Evolutionary conservation across 2,888 invertebrate species (phyloP), one percentile per base, ranked within the genome.

Genomic region (Temnothorax rugatulus): DNA sequence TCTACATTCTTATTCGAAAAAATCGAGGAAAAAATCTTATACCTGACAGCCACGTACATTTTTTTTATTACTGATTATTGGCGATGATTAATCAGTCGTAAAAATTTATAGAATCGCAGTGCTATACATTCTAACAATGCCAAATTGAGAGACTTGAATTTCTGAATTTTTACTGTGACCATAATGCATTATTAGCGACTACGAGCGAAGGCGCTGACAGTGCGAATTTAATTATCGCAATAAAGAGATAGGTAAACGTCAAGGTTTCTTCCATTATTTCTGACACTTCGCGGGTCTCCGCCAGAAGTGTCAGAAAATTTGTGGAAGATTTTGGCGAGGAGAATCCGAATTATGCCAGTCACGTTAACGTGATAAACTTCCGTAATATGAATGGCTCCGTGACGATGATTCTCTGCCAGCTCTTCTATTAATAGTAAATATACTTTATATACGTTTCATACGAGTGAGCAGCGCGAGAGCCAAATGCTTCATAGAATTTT

Each of bases 151-250:
- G 34, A 59, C 21, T 18, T 47, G 29, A 71, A 44, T 59, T 44
- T 57, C 34, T 21, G 18, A 8, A n/a, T 66, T 25, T 69, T 68
- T 68, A 44, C 47, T 8, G 47, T 8, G 13, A 18, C 25, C 61
- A 34, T 59, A 77, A 77, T 41, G 41, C 8, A 21, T 41, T 52
- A 69, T 68, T 82, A 74, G 54, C 61, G 34, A 54, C 44, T 38
- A 18, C 34, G 41, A 66, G 52, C 54, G 52, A 69, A 52, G 18
- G n/a, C 38, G 82, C 68, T 84, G 75, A 75, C 82, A 44, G 75
- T 82, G 74, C 47, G 50, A 84, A 84, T 84, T 75, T 73, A 84
- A 84, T 84, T 82, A 75, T 82, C 84, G 61, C 68, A 59, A 54
- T 59, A 64, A 84, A 82, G 54, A 74, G 47, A 57, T 52, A 84